A percentile compares a stretch with the other conserved stretches of the same genome.
These are phyloP conservation scores for Oscheius onirici DNA, from an alignment of 2,888 invertebrate species.

Conservation along the genomic window DNA sequence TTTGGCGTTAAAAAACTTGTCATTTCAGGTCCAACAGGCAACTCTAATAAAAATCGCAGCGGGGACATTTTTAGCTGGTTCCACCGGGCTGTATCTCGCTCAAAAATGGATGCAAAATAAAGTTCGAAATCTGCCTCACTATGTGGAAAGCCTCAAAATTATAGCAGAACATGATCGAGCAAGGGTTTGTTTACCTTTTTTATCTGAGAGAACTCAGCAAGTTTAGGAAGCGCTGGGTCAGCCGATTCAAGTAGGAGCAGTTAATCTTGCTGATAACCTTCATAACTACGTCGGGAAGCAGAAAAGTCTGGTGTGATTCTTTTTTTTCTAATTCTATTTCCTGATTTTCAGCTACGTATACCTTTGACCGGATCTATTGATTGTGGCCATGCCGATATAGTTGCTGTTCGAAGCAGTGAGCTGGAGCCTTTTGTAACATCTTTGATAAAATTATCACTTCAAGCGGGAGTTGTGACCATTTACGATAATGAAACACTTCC, in stretches of 20 bases:
- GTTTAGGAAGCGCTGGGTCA: conserved; percentile 58
- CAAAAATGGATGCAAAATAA: conserved; percentile 62
- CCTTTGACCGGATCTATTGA: conserved; percentile 62
- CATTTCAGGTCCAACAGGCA: conserved; percentile 54
- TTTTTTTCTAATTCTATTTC: conserved; percentile 5
- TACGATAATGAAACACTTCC: conserved; percentile 53
- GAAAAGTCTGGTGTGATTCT: conserved; percentile 57
- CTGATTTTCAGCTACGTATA: conserved; percentile 54
- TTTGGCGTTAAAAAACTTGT: too few species aligned
- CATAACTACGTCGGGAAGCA: conserved; percentile 64
- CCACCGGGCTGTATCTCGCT: conserved; percentile 63
- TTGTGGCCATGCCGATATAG: conserved; percentile 63
- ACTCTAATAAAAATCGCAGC: conserved; percentile 65
- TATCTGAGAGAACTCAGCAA: background rate
- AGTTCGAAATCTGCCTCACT: conserved; percentile 60
- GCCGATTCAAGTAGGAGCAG: conserved; percentile 65
- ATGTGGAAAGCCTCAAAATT: conserved; percentile 62
- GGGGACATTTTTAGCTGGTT: conserved; percentile 61
- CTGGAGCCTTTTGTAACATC: conserved; percentile 48
- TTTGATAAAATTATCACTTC: conserved; percentile 39
- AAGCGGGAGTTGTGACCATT: conserved; percentile 56
- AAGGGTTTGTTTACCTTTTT: conserved; percentile 30
- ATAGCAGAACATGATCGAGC: conserved; percentile 64
- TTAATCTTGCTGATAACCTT: conserved; percentile 62
- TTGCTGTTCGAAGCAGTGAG: conserved; percentile 46